A percentile compares a stretch with the other conserved stretches of the same genome.
phyloP scores from a whole-genome alignment of 2,113 vertebrate species.

The Ascaphus truei region DNA sequence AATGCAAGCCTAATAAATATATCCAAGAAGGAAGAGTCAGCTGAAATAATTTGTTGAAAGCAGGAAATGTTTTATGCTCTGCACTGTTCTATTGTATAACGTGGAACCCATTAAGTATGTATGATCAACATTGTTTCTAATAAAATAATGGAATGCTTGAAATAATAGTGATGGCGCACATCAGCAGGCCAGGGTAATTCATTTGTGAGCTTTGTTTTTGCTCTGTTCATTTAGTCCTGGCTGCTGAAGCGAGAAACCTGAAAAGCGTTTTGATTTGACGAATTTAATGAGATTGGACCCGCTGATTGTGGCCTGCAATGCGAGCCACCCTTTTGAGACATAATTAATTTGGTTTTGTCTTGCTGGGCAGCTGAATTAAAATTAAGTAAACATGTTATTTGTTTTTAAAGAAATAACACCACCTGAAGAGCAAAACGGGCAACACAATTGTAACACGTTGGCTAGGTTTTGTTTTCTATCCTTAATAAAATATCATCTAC shows the following conservation, averaged over 20 bases:
- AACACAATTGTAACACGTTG: no score
- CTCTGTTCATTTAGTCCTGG: constrained; percentile 15
- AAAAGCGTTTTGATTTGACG: constrained; percentile 14
- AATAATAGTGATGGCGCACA: constrained; percentile 16
- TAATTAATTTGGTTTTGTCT: constrained; percentile 42
- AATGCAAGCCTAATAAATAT: background rate
- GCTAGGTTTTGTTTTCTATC: no score
- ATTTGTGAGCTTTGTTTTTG: constrained; percentile 10
- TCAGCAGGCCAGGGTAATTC: background rate
- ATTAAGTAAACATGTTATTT: constrained; percentile 10
- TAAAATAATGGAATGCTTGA: background rate
- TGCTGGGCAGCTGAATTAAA: constrained; percentile 26
- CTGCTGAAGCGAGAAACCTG: constrained; percentile 2
- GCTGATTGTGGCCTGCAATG: background rate
- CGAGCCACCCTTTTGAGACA: constrained; percentile 1
- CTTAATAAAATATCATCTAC: no score
- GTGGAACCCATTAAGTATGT: background rate
- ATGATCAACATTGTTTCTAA: background rate
- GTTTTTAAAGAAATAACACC: background rate
- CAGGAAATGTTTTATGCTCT: constrained; percentile 7
- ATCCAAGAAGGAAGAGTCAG: constrained; percentile 3
- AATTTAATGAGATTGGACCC: constrained; percentile 30
- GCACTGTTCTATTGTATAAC: background rate
- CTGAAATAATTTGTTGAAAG: constrained; percentile 9
- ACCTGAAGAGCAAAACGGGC: background rate